These are phyloP conservation scores for Rhinolophus sinicus DNA, from an alignment of 2,113 vertebrate genomes.

Conservation along the genomic window DNA sequence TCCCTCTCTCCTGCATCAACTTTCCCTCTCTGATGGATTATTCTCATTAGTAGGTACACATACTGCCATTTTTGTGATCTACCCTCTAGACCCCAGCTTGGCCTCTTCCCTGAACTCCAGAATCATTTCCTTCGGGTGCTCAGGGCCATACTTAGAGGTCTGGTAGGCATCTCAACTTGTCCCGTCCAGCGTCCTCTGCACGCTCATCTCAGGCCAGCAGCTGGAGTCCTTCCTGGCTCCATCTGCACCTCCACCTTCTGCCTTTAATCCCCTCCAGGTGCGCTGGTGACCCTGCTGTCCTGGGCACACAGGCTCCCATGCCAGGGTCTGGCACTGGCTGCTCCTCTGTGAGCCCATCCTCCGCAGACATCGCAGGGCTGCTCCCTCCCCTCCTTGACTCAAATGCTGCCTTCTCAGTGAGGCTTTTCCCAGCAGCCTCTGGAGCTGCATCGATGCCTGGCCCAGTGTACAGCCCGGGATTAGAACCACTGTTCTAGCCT, in stretches of 20 bases:
- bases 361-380: neutral
- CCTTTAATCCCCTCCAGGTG: neutral
- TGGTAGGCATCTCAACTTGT: neutral
- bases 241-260: accelerated
- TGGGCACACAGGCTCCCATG: neutral
- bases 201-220: neutral
- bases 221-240: neutral
- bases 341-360: neutral
- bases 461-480: neutral
- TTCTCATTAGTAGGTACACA: too few relatives aligned
- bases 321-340: neutral
- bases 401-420: neutral
- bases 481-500: neutral
- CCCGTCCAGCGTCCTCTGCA: neutral
- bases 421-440: neutral
- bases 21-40: neutral
- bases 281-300: neutral
- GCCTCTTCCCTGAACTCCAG: neutral
- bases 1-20: too few relatives aligned
- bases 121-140: neutral
- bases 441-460: accelerated
- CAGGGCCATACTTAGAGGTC: too few relatives aligned
- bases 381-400: too few relatives aligned
- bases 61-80: neutral
- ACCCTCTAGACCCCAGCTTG: too few relatives aligned